phyloP scores from a whole-genome alignment of 2,888 invertebrate genomes.

The Cataglyphis rosenhaueri region DNA sequence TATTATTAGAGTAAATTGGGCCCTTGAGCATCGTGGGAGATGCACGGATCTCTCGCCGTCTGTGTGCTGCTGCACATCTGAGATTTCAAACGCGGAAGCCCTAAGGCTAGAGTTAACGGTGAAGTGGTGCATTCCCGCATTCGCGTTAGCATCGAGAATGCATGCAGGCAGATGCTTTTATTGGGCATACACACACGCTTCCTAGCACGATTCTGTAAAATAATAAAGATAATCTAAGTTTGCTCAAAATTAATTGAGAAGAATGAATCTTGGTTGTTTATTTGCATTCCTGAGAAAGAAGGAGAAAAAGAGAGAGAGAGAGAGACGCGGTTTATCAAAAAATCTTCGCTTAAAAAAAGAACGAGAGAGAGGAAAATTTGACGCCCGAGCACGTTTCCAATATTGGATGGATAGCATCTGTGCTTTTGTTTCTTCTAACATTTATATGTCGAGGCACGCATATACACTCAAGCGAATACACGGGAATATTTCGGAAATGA shows the following conservation, averaged over 20 bases:
- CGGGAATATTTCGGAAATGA: not conserved
- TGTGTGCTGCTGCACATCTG: slow-evolving; percentile 59
- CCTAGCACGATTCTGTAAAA: not conserved
- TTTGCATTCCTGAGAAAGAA: not conserved
- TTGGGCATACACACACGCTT: not conserved
- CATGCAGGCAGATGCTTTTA: slow-evolving; percentile 21
- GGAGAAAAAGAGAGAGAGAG: not conserved
- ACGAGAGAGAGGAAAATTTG: not conserved
- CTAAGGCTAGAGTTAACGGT: slow-evolving; percentile 81
- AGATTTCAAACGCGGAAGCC: slow-evolving; percentile 82
- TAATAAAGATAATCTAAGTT: not conserved
- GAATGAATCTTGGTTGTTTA: not conserved
- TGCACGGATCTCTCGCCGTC: slow-evolving; percentile 70
- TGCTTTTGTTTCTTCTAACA: not conserved
- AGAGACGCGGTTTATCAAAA: not conserved
- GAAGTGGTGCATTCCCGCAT: slow-evolving; percentile 77
- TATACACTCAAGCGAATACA: not conserved
- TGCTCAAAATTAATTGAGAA: not conserved
- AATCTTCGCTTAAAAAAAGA: not conserved
- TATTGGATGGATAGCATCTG: not conserved
- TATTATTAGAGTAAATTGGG: no score
- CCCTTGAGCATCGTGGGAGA: slow-evolving; percentile 66
- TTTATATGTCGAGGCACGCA: not conserved
- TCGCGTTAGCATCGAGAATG: slow-evolving; percentile 57
- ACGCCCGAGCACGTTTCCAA: not conserved